Evolutionary conservation across 2,888 invertebrate species (phyloP), one percentile per base, ranked within the genome.

Genomic region (Dolichopus griseipennis): DNA sequence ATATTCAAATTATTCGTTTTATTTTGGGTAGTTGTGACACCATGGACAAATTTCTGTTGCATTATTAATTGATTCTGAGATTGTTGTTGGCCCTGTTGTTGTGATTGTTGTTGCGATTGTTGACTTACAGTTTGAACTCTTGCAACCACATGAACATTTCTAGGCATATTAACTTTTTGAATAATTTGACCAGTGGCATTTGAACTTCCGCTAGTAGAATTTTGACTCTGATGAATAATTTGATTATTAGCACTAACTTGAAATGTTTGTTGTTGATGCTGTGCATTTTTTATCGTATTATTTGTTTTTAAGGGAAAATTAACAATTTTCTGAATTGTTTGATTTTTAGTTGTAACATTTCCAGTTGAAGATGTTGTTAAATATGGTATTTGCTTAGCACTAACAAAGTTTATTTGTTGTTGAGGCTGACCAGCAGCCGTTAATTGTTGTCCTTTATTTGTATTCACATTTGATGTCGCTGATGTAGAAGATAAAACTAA

Each of bases 401-500:
- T 77, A n/a, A 77, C 75, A 73, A 77, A 77, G 70, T 76, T 78
- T 20, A 78, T 77, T 66, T 76, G 76, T 66, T 74, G 73, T 37
- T 70, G 66, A 67, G 72, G 62, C 21, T 72, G 70, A 37, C 70
- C 69, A 61, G 70, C 68, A 61, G 72, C 65, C 37, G 72, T 62
- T 69, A 69, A 63, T 66, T 68, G 67, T 63, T 71, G 72, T 2
- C 27, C 62, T 43, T 66, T 64, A 20, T 37, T 65, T 9, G 69
- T 64, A 20, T 69, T 65, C 1, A 73, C 69, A 9, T 73, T 66
- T 67, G 74, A 69, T 65, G 75, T 74, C 18, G 74, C 71, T 70
- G 74, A 76, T 65, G 80, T 79, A 18, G 81, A 78, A 62, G 81
- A 72, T 67, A 81, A 78, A 34, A 81, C 79, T 69, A 81, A 73